Conservation (phyloP, 2,113 vertebrate genomes). For the Ginglymostoma cirratum region DNA sequence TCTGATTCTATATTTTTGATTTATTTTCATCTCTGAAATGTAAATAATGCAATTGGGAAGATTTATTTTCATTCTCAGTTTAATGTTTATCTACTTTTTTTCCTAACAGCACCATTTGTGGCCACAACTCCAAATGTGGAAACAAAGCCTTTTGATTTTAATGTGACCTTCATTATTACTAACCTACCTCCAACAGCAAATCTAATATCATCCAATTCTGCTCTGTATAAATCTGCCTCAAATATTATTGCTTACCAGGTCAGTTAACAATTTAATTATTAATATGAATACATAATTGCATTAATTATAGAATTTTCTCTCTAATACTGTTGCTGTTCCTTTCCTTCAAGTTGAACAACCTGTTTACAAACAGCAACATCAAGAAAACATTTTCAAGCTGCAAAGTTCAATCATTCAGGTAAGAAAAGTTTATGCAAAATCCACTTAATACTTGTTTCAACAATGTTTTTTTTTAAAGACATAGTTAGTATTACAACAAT, state of each 20-base stretch:
- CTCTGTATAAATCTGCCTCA: background rate
- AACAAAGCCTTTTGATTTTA: background rate
- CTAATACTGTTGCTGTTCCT: background rate
- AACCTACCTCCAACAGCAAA: background rate
- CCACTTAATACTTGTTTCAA: background rate
- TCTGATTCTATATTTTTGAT: background rate
- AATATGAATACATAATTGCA: background rate
- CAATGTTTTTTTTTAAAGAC: background rate
- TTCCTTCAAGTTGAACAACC: background rate
- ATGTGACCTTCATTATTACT: constrained; percentile 4
- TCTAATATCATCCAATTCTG: background rate
- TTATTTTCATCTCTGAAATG: background rate
- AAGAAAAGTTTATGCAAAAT: background rate
- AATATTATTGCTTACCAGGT: background rate
- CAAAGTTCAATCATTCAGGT: background rate
- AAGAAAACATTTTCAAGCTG: constrained; percentile 1
- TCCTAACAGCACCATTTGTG: background rate
- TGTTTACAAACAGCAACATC: background rate
- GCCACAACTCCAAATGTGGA: background rate
- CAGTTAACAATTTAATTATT: background rate
- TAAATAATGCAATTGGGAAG: background rate
- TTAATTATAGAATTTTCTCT: background rate
- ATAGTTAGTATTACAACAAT: background rate
- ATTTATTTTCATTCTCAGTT: background rate
- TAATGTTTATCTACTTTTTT: background rate